A percentile compares a stretch with the other conserved stretches of the same genome.
Conservation (phyloP, 2,797 vertebrate species). For the Bryconaethiops microstoma region DNA sequence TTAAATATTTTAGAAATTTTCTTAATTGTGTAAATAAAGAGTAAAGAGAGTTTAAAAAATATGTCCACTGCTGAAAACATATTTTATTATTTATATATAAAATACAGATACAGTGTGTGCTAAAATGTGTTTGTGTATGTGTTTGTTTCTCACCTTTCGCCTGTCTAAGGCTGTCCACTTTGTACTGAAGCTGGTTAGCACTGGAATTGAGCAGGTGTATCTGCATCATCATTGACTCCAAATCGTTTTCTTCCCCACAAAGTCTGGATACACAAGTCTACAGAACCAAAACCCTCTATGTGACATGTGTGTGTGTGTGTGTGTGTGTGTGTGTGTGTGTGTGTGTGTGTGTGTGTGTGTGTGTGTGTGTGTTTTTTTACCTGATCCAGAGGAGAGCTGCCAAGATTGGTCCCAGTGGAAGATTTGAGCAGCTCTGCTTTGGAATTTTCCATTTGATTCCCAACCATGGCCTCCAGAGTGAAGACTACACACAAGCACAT, state of each 20-base stretch:
- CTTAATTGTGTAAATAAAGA: background rate
- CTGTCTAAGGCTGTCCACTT: slow-evolving; percentile 7
- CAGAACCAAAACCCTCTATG: background rate
- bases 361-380: slow-evolving; percentile 26
- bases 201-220: slow-evolving; percentile 46
- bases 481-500: slow-evolving; percentile 42
- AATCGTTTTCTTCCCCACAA: slow-evolving; percentile 30
- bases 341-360: background rate
- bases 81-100: background rate
- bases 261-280: slow-evolving; percentile 47
- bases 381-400: slow-evolving; percentile 13
- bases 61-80: background rate
- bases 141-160: slow-evolving; percentile 6
- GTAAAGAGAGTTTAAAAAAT: background rate
- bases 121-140: slow-evolving; percentile 10
- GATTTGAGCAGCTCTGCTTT: background rate
- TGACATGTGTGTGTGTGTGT: background rate
- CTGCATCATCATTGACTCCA: slow-evolving; percentile 41
- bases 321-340: too few species aligned
- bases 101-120: background rate
- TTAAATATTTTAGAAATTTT: background rate
- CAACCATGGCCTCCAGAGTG: slow-evolving; percentile 47
- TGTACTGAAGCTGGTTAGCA: slow-evolving; percentile 31
- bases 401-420: background rate
- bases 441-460: slow-evolving; percentile 3